Evolutionary conservation across 2,888 invertebrate genomes (phyloP).

Genomic region (Athalia circularis): DNA sequence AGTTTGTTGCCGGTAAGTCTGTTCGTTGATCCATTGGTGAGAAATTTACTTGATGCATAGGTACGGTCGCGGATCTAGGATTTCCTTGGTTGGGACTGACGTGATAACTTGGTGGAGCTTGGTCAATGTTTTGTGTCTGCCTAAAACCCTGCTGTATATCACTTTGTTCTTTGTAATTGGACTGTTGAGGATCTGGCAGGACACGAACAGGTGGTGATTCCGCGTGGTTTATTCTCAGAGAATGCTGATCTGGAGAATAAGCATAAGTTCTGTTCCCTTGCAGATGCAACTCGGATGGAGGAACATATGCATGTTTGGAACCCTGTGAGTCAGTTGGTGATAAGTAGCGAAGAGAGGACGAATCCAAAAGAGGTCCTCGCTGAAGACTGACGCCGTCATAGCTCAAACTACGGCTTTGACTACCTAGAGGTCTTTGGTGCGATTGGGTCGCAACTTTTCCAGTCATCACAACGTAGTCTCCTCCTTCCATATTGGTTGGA

Average conservation of each 20-base stretch:
- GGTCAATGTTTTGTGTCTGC: slow-evolving; percentile 60
- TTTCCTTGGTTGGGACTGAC: slow-evolving; percentile 57
- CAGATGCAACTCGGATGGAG: slow-evolving; percentile 66
- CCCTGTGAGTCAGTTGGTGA: slow-evolving; percentile 64
- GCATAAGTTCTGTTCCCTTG: slow-evolving; percentile 61
- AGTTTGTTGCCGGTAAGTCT: slow-evolving; percentile 63
- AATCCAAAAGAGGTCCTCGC: slow-evolving; percentile 26
- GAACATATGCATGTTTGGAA: slow-evolving; percentile 68
- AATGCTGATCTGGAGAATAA: slow-evolving; percentile 63
- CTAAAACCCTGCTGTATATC: slow-evolving; percentile 58
- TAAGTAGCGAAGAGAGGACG: slow-evolving; percentile 53
- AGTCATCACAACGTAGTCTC: slow-evolving; percentile 91
- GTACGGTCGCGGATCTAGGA: slow-evolving; percentile 51
- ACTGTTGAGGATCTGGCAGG: slow-evolving; percentile 65
- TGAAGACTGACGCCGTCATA: slow-evolving; percentile 64
- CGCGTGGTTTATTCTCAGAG: slow-evolving; percentile 62
- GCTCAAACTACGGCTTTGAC: slow-evolving; percentile 62
- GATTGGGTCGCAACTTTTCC: slow-evolving; percentile 75
- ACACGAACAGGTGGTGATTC: slow-evolving; percentile 66
- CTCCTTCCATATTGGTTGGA: slow-evolving; percentile 84
- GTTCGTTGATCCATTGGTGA: slow-evolving; percentile 39
- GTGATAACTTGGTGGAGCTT: slow-evolving; percentile 50
- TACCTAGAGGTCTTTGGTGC: slow-evolving; percentile 53
- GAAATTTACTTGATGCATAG: slow-evolving; percentile 10
- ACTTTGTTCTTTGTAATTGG: slow-evolving; percentile 52